Conservation (phyloP, 2,797 vertebrate species). For the Bovichtus diacanthus region DNA sequence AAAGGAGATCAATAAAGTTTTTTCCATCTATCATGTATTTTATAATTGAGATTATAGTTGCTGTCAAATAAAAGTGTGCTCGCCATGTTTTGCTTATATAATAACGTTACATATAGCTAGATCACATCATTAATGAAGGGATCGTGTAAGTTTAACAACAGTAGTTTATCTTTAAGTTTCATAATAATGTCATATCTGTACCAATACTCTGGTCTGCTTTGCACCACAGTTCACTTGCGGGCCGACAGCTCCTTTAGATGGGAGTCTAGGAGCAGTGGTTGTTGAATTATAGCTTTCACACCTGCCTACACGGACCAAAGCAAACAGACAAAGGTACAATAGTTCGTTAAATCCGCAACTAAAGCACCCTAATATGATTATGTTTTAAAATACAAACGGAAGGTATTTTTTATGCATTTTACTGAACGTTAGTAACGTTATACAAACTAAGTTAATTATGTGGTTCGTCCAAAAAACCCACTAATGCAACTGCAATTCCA, state of each 20-base stretch:
- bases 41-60: not conserved
- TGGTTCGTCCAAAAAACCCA: not conserved
- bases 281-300: not conserved
- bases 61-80: not conserved
- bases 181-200: not conserved
- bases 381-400: not conserved
- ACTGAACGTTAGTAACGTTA: fast-evolving
- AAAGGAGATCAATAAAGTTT: too few species aligned
- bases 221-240: not conserved
- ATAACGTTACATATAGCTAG: not conserved
- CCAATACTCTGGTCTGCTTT: not conserved
- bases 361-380: too few species aligned
- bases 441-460: not conserved
- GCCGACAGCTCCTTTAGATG: not conserved
- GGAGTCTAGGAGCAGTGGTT: too few species aligned
- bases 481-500: not conserved
- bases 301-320: not conserved
- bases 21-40: not conserved
- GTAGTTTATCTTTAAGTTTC: not conserved
- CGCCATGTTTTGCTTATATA: not conserved
- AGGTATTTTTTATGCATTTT: not conserved
- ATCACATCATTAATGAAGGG: too few species aligned
- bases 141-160: not conserved
- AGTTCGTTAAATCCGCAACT: not conserved
- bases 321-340: not conserved